phyloP scores from a whole-genome alignment of 2,113 vertebrate genomes.

The Lampris megalopsis region DNA sequence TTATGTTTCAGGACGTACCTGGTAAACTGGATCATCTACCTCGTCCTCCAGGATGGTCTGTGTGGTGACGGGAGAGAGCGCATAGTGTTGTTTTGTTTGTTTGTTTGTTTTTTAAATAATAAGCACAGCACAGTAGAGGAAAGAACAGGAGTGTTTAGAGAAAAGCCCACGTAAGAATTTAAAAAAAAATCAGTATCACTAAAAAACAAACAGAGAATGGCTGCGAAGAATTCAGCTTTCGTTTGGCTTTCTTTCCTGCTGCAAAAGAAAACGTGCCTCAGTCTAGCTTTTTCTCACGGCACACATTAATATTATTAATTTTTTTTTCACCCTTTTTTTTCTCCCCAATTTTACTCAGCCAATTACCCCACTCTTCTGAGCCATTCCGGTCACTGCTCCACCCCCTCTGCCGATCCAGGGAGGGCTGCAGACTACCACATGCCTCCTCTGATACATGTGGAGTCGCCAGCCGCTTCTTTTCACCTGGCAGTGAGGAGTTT shows the following conservation, averaged over 20 bases:
- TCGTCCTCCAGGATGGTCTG: conserved; percentile 99
- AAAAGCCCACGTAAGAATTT: background rate
- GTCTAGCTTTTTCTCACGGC: background rate
- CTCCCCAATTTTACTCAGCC: too few relatives aligned
- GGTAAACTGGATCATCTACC: conserved; percentile 98
- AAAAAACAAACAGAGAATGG: conserved; percentile 16
- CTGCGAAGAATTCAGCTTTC: background rate
- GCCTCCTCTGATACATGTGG: too few relatives aligned
- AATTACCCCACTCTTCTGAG: too few relatives aligned
- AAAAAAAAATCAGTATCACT: conserved; percentile 25
- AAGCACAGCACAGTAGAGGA: conserved; percentile 10
- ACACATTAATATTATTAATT: too few relatives aligned
- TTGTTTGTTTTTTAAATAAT: conserved; percentile 56
- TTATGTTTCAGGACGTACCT: conserved; percentile 88
- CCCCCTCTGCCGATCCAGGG: too few relatives aligned
- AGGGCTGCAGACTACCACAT: too few relatives aligned
- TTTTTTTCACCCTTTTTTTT: too few relatives aligned
- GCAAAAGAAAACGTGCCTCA: background rate
- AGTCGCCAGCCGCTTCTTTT: too few relatives aligned
- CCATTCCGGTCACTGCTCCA: too few relatives aligned
- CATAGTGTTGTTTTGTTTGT: conserved; percentile 60
- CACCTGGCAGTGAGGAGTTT: too few relatives aligned
- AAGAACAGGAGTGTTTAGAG: background rate
- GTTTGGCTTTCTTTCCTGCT: background rate
- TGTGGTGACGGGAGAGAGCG: conserved; percentile 74